Percentiles rank a stretch among this genome's conserved stretches.
Conservation (phyloP, 2,113 vertebrate species). For the Thomomys bottae region DNA sequence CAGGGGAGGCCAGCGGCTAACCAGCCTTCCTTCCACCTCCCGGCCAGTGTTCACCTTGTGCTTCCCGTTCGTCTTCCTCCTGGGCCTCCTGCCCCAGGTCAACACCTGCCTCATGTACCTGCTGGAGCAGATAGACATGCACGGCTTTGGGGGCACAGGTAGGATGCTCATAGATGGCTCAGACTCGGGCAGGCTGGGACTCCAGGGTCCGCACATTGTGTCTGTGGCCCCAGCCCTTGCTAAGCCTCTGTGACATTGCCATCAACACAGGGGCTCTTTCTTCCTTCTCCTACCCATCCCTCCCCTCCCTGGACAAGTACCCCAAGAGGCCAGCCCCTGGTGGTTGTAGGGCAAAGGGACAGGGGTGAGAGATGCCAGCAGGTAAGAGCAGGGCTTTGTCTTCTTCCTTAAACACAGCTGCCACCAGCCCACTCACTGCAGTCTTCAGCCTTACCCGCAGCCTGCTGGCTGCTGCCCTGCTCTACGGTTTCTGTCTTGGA, state of each 20-base stretch:
- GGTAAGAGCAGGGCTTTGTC: neutral
- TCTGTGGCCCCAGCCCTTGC: neutral
- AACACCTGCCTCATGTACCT: conserved; percentile 96
- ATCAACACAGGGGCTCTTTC: no score
- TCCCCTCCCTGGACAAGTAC: neutral
- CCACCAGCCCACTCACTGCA: conserved; percentile 93
- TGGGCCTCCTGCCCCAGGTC: conserved; percentile 94
- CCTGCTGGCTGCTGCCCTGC: conserved; percentile 88
- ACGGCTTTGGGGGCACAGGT: conserved; percentile 94
- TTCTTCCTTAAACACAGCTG: conserved; percentile 81
- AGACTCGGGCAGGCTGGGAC: neutral
- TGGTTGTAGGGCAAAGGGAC: neutral
- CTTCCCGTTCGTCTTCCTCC: conserved; percentile 93
- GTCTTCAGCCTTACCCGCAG: conserved; percentile 92
- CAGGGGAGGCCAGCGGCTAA: neutral
- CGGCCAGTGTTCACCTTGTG: conserved; percentile 91
- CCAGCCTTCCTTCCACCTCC: accelerated
- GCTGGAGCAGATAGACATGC: conserved; percentile 95
- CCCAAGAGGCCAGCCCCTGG: neutral
- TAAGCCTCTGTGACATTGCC: neutral
- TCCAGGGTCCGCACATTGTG: neutral
- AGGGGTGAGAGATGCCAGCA: no score
- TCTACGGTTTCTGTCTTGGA: conserved; percentile 93
- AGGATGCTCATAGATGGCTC: neutral
- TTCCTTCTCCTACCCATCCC: no score